Evolutionary conservation across 2,888 invertebrate genomes (phyloP).

Genomic region (Lycia hirtaria): DNA sequence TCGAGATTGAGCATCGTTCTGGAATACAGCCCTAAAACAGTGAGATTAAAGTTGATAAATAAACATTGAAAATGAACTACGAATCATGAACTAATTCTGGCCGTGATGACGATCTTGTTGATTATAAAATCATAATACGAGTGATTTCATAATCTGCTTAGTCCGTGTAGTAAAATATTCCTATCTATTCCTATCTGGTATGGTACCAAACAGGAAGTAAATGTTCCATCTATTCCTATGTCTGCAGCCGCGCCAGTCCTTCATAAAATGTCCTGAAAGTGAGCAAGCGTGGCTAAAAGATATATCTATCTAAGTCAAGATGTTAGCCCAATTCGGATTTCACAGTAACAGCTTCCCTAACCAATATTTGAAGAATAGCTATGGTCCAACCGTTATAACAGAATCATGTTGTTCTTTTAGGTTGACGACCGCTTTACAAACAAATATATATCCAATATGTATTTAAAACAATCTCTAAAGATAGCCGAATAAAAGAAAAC

Average conservation of each 20-base stretch:
- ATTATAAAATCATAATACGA: neutral
- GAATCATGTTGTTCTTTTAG: constrained; percentile 5
- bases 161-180: too few relatives aligned
- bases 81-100: constrained; percentile 13
- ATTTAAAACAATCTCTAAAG: constrained; percentile 20
- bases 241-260: too few relatives aligned
- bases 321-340: too few relatives aligned
- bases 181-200: too few relatives aligned
- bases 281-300: too few relatives aligned
- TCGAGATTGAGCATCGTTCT: neutral
- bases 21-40: constrained; percentile 3
- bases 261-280: too few relatives aligned
- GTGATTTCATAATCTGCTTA: neutral
- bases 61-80: constrained; percentile 11
- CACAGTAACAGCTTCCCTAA: too few relatives aligned
- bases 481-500: constrained; percentile 29
- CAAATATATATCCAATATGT: constrained; percentile 14
- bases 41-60: constrained; percentile 17
- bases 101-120: constrained; percentile 5
- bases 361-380: too few relatives aligned
- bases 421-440: constrained; percentile 18
- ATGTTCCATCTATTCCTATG: too few relatives aligned
- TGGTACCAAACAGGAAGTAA: too few relatives aligned
- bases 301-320: too few relatives aligned
- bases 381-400: too few relatives aligned